Base-by-base conservation (phyloP, 2,113 vertebrate genomes). In the Macheiramphus alcinus region DNA sequence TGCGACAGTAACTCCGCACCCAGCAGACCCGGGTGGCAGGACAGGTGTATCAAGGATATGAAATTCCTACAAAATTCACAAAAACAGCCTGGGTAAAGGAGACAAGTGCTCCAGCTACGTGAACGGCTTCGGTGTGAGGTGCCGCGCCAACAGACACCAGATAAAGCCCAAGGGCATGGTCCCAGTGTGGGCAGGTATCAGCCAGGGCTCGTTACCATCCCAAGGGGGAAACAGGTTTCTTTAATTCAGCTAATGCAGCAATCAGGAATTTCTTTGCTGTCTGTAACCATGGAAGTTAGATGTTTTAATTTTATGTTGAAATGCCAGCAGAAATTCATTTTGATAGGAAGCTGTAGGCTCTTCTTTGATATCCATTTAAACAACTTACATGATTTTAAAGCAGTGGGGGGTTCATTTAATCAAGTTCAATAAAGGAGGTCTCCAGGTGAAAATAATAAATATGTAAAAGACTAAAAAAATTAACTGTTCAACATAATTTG, bases 381-480 rank as follows among this genome's bases (percentile, higher is more conserved):
- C 86, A 94, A 68, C 82, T 94, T 50, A 83, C 18, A 68, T 82
- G 65, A 91, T 95, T 97, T 93, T 96, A 89, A 93, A 97, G 86
- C 86, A 59, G 22, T 38, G 21, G 65, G 92, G 88, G 9, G 17
- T 68, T 96, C 78, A 94, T 68, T 96, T 97, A 97, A 94, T 96
- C 80, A 91, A 93, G 89, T 92, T 97, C 93, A 97, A 96, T 94
- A 93, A 93, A 96, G 92, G 86, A 94, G 93, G 96, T 95, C 91
- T 96, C 96, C 84, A 95, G 85, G 95, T 97, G 94, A 96, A 95
- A 68, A 47, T 53, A 88, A 66, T 76, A 62, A 76, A 40, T 71
- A 88, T 38, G 89, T 93, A 40, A 74, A 70, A 79, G 38, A 79
- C 70, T 74, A 55, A 42, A 87, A 66, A 26, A 68, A 50, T 13